Evolutionary conservation across 2,113 vertebrate genomes (phyloP).

Genomic region (Alosa alosa): DNA sequence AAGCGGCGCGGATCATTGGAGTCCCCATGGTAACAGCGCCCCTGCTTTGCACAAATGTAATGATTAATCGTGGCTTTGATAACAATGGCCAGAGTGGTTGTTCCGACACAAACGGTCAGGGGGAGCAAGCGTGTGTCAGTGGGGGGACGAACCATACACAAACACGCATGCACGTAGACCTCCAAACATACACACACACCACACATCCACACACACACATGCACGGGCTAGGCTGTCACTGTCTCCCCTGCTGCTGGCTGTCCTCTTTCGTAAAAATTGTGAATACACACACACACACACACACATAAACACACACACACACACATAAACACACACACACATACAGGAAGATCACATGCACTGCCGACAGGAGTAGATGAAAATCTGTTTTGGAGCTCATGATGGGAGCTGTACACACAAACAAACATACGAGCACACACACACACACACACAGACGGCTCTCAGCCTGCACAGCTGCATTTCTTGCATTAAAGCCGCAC

Average conservation of each 20-base stretch:
- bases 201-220: neutral
- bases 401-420: constrained; percentile 9
- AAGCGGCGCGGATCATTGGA: constrained; percentile 63
- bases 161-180: constrained; percentile 11
- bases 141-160: constrained; percentile 20
- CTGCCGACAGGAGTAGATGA: neutral
- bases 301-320: neutral
- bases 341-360: neutral
- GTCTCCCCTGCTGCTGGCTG: constrained; percentile 32
- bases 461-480: neutral
- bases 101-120: constrained; percentile 49
- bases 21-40: constrained; percentile 61
- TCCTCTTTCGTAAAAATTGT: constrained; percentile 33
- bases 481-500: constrained; percentile 4
- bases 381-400: constrained; percentile 5
- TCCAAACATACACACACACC: neutral
- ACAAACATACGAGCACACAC: neutral
- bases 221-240: neutral
- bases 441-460: constrained; percentile 5
- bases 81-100: constrained; percentile 57
- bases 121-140: constrained; percentile 32
- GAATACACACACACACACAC: constrained; percentile 18
- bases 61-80: constrained; percentile 68
- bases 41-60: constrained; percentile 66
- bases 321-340: neutral